Conservation (phyloP, 1,140 invertebrate species). For the Prorops nasuta region DNA sequence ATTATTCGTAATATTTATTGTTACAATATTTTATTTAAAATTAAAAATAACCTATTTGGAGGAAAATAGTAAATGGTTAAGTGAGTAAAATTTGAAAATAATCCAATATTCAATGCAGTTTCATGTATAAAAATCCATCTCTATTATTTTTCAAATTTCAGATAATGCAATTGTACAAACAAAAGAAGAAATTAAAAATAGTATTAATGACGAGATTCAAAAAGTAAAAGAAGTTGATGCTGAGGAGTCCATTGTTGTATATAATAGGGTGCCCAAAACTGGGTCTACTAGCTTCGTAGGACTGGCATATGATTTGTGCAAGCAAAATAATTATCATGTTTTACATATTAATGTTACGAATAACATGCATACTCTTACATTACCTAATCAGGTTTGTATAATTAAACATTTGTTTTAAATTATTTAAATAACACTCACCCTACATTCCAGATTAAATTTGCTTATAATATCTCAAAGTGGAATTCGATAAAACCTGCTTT, state of each 20-base stretch:
- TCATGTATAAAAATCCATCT: slow-evolving; percentile 14
- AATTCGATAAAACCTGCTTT: slow-evolving; percentile 81
- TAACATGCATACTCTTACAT: slow-evolving; percentile 89
- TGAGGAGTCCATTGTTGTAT: slow-evolving; percentile 79
- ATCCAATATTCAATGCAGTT: slow-evolving; percentile 17
- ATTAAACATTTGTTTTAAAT: slow-evolving; percentile 1
- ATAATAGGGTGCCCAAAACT: slow-evolving; percentile 98
- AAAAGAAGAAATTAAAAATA: slow-evolving; percentile 31
- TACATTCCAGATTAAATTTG: slow-evolving; percentile 78
- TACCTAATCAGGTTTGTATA: slow-evolving; percentile 78
- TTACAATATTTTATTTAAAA: slow-evolving; percentile 42
- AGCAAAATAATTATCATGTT: slow-evolving; percentile 88
- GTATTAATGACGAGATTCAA: slow-evolving; percentile 11
- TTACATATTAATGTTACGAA: slow-evolving; percentile 95
- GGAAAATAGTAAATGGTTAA: slow-evolving; percentile 37
- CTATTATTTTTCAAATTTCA: slow-evolving; percentile 21
- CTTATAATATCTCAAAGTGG: slow-evolving; percentile 86
- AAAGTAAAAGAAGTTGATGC: slow-evolving; percentile 7
- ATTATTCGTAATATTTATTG: slow-evolving; percentile 30
- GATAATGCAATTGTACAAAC: slow-evolving; percentile 37
- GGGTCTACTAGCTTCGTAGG: slow-evolving; percentile 98
- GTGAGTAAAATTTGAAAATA: slow-evolving; percentile 26
- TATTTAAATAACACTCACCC: slow-evolving; percentile 4
- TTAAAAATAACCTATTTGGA: slow-evolving; percentile 37
- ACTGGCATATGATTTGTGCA: slow-evolving; percentile 94